phyloP scores from a whole-genome alignment of 2,113 vertebrate species.

The Nymphicus hollandicus region DNA sequence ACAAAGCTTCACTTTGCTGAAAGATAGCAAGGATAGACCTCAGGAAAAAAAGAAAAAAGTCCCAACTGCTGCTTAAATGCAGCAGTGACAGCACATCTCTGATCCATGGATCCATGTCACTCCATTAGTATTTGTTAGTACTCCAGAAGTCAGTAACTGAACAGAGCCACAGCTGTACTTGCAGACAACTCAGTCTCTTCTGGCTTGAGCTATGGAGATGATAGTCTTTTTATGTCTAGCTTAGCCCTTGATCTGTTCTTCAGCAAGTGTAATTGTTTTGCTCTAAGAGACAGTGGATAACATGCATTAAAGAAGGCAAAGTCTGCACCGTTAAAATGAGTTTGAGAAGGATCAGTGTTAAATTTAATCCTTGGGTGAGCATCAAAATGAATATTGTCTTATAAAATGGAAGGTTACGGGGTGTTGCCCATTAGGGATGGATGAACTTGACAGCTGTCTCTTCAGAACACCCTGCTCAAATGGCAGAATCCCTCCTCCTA shows the following conservation, averaged over 20 bases:
- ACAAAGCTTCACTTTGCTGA: not conserved
- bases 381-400: not conserved
- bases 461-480: not conserved
- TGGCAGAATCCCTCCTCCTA: not conserved
- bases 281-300: not conserved
- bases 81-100: not conserved
- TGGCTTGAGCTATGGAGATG: not conserved
- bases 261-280: not conserved
- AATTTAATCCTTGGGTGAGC: not conserved
- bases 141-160: not conserved
- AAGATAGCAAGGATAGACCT: not conserved
- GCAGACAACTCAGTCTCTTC: not conserved
- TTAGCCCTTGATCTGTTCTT: not conserved
- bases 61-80: not conserved
- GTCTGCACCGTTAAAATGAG: not conserved
- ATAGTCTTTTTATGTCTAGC: not conserved
- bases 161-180: not conserved
- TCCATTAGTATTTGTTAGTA: not conserved
- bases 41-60: not conserved
- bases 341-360: not conserved
- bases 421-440: not conserved
- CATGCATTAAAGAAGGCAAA: not conserved
- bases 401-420: not conserved
- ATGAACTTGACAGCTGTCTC: not conserved
- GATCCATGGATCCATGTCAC: not conserved